Evolutionary conservation across 2,888 invertebrate species (phyloP), one percentile per base, ranked within the genome.

Genomic region (Deilephila elpenor): DNA sequence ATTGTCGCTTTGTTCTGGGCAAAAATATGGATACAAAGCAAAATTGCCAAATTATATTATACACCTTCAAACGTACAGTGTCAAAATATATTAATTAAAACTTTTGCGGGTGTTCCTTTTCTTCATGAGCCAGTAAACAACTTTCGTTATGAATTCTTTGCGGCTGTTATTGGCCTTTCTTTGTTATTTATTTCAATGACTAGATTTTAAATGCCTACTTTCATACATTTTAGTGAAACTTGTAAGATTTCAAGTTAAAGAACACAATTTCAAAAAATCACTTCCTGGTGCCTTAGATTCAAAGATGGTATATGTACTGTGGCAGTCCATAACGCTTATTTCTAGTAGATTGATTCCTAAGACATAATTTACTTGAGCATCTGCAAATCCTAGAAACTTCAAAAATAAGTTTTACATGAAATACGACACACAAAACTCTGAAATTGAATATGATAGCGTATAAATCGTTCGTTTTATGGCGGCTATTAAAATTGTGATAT

Each of bases 391-490:
- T 59, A 71, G 71, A n/a, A 34, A 56, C 20, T 19, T 34, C 11
- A 19, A 29, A 5, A 29, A 34, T 59, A 61, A 29, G 5, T 2
- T 51, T 62, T 32, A 62, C 51, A 72, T 14, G 19, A 62, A 53
- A 72, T 32, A 37, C 29, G 53, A 61, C 53, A 34, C 7, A 37
- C 51, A 53, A 44, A 29, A 72, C 62, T 62, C 19, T 56, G 34
- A 34, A 53, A 71, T 71, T 71, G 62, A 51, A 72, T 72, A 56
- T 62, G 53, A 71, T 71, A 71, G 59, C 59, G n/a, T 73, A 70
- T 70, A 60, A 73, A 73, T 71, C 53, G 61, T 60, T 37, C 34
- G 34, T 32, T 73, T 73, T 61, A 71, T 56, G 56, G 32, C 7
- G 17, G 53, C 60, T 60, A 71, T 61, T 71, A 70, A 71, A 70